These are phyloP conservation scores for Beris morrisii DNA, from an alignment of 2,888 invertebrate species.

Conservation along the genomic window DNA sequence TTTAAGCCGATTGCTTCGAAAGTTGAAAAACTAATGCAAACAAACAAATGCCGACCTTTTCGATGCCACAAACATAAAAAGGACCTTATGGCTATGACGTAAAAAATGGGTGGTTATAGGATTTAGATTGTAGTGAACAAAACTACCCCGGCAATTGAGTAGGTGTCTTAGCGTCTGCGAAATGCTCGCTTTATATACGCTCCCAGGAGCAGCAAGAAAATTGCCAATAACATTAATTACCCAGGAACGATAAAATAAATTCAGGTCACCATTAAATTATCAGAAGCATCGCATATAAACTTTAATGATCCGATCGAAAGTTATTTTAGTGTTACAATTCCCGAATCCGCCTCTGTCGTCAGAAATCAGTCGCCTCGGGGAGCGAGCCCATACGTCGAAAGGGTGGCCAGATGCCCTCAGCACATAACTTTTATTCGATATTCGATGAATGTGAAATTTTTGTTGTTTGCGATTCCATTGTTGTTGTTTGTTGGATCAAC, in stretches of 20 bases:
- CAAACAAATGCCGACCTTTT: too few species aligned
- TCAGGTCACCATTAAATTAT: constrained; percentile 27
- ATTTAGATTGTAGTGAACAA: too few species aligned
- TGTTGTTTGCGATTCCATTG: constrained; percentile 9
- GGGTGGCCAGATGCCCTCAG: constrained; percentile 11
- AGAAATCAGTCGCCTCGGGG: constrained; percentile 21
- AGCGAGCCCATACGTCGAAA: constrained; percentile 6
- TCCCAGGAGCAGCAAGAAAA: too few species aligned
- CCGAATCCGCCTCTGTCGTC: constrained; percentile 7
- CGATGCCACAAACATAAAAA: too few species aligned
- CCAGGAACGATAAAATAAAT: constrained; percentile 10
- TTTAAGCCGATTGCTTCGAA: too few species aligned
- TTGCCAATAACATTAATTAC: constrained; percentile 15
- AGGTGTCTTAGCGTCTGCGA: too few species aligned
- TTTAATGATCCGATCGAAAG: constrained; percentile 21
- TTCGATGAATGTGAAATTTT: constrained; percentile 26
- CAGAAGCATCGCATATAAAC: constrained; percentile 23
- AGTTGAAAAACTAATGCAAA: too few species aligned
- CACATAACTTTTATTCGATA: constrained; percentile 16
- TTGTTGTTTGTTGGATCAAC: constrained; percentile 10
- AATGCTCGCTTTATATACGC: too few species aligned
- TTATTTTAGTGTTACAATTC: constrained; percentile 17
- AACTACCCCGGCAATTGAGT: background rate
- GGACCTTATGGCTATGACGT: too few species aligned
- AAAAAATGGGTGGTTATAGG: too few species aligned